Conservation (phyloP, 2,888 invertebrate genomes). For the Orgyia antiqua region DNA sequence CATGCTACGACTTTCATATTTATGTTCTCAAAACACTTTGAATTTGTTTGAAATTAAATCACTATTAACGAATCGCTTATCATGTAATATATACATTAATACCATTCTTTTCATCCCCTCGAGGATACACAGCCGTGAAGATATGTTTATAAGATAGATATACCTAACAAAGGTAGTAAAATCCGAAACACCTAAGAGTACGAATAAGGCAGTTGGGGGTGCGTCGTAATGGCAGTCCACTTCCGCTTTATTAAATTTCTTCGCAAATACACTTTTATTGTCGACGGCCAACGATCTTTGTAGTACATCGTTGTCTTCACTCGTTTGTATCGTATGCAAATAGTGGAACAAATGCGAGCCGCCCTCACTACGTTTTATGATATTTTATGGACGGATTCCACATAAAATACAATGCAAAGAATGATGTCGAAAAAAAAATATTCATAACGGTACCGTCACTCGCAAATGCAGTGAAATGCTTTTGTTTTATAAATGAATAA, state of each 20-base stretch:
- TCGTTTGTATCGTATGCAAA: constrained; percentile 72
- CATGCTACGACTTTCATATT: constrained; percentile 1
- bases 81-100: no score
- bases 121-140: constrained; percentile 1
- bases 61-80: no score
- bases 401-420: constrained; percentile 46
- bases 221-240: constrained; percentile 51
- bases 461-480: constrained; percentile 30
- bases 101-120: no score
- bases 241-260: constrained; percentile 79
- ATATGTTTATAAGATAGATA: constrained; percentile 11
- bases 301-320: constrained; percentile 58
- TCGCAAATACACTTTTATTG: constrained; percentile 77
- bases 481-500: constrained; percentile 26
- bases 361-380: constrained; percentile 61
- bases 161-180: constrained; percentile 28
- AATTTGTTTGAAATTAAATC: no score
- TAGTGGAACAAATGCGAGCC: constrained; percentile 60
- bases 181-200: constrained; percentile 23
- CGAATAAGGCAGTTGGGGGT: constrained; percentile 38
- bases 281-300: constrained; percentile 62
- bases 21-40: no score
- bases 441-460: constrained; percentile 31
- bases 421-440: constrained; percentile 32
- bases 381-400: constrained; percentile 49